Percentiles rank a stretch among this genome's conserved stretches.
These are phyloP conservation scores for Eustalomyia histrio DNA, from an alignment of 2,888 invertebrate species.

Conservation along the genomic window DNA sequence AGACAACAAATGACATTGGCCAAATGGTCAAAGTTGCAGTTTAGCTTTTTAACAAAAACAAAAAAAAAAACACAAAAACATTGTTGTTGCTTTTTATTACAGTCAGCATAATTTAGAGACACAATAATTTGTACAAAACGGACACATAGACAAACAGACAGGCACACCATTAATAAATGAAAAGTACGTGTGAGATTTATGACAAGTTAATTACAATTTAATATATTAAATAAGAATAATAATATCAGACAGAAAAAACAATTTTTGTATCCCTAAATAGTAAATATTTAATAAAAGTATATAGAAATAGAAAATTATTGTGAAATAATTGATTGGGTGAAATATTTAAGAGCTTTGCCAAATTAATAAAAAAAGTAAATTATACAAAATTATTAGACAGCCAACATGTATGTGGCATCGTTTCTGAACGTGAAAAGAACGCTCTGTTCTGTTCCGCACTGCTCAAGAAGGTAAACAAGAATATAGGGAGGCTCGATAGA, in stretches of 20 bases:
- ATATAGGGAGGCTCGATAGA: too few relatives aligned
- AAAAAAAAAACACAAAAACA: neutral
- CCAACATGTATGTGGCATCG: too few relatives aligned
- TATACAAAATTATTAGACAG: too few relatives aligned
- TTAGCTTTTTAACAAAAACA: constrained; percentile 53
- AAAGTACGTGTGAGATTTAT: constrained; percentile 62
- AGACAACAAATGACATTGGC: constrained; percentile 60
- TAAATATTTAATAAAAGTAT: neutral
- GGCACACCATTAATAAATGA: constrained; percentile 46
- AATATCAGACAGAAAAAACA: neutral
- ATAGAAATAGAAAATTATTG: neutral
- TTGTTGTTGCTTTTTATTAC: constrained; percentile 1
- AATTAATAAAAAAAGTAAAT: too few relatives aligned
- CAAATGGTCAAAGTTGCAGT: constrained; percentile 60
- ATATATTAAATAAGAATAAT: constrained; percentile 26
- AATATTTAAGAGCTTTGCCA: too few relatives aligned
- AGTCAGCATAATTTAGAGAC: constrained; percentile 62
- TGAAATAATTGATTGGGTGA: too few relatives aligned
- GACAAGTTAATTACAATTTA: constrained; percentile 63
- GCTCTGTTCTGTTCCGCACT: too few relatives aligned
- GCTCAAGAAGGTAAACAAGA: too few relatives aligned
- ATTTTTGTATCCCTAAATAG: too few relatives aligned
- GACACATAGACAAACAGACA: neutral
- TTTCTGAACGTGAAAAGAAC: too few relatives aligned
- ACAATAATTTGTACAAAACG: constrained; percentile 43